These are phyloP conservation scores for Synanthedon vespiformis DNA, from an alignment of 2,888 invertebrate species.

Conservation along the genomic window DNA sequence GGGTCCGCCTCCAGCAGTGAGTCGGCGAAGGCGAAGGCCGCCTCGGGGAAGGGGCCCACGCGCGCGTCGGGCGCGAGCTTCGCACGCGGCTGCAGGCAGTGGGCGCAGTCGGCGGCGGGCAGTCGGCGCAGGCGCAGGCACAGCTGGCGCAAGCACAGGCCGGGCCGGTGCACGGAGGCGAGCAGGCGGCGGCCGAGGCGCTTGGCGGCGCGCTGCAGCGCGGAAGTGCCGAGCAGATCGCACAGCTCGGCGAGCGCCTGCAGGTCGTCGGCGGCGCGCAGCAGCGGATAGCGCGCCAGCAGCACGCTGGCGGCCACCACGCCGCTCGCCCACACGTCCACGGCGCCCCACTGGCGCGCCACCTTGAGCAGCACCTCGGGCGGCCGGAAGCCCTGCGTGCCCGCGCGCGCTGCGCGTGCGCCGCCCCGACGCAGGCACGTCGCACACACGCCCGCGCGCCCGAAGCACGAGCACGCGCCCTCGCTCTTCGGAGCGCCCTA, in stretches of 20 bases:
- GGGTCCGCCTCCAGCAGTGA: constrained; percentile 84
- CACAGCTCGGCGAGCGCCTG: constrained; percentile 86
- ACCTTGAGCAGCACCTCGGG: constrained; percentile 77
- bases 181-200: constrained; percentile 63
- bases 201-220: constrained; percentile 75
- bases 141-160: constrained; percentile 40
- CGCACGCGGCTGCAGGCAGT: constrained; percentile 8
- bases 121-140: constrained; percentile 28
- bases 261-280: constrained; percentile 79
- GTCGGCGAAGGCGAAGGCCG: constrained; percentile 79
- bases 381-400: constrained; percentile 75
- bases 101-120: constrained; percentile 8
- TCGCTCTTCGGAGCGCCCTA: neutral
- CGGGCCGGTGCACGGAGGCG: constrained; percentile 28
- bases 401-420: constrained; percentile 83
- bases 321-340: constrained; percentile 92
- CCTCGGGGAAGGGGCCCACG: constrained; percentile 68
- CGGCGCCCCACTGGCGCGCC: constrained; percentile 83
- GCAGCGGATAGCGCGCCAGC: constrained; percentile 85
- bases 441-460: constrained; percentile 75
- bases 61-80: constrained; percentile 6
- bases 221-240: constrained; percentile 79
- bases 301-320: constrained; percentile 80
- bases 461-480: constrained; percentile 74
- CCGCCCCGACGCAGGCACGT: constrained; percentile 74